These are phyloP conservation scores for Microcebus tavaratra DNA, from an alignment of 2,113 vertebrate genomes.

Conservation along the genomic window DNA sequence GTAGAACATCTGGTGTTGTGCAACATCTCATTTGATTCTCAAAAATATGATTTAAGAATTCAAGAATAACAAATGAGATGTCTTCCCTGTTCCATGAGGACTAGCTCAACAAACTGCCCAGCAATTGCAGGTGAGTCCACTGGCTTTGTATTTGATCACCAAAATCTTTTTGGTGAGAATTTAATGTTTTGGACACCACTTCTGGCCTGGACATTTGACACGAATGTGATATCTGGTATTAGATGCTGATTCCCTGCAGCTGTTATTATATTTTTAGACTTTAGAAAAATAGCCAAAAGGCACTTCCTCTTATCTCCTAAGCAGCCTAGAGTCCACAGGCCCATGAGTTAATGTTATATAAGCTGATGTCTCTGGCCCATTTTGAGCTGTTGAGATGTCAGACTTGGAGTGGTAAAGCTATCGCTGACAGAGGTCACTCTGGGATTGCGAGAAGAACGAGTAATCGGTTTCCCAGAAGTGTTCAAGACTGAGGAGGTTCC, in stretches of 20 bases:
- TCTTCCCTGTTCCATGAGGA: not conserved
- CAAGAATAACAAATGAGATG: not conserved
- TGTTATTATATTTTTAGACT: not conserved
- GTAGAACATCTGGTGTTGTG: not conserved
- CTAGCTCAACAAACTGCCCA: not conserved
- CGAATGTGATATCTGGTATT: not conserved
- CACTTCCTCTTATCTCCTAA: not conserved
- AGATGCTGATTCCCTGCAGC: not conserved
- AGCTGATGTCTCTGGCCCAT: not conserved
- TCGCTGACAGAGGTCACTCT: not conserved
- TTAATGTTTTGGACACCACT: not conserved
- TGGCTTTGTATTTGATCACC: not conserved
- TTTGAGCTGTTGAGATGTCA: not conserved
- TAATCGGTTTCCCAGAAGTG: not conserved
- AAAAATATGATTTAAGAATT: not conserved
- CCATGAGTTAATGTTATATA: not conserved
- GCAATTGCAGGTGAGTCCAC: not conserved
- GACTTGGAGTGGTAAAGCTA: rapidly evolving
- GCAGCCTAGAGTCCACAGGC: not conserved
- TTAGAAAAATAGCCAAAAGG: not conserved
- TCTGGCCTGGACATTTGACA: not conserved
- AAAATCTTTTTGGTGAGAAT: not conserved
- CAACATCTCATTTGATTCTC: not conserved
- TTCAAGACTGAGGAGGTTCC: not conserved
- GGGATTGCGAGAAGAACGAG: not conserved